A percentile compares a stretch with the other conserved stretches of the same genome.
phyloP scores from a whole-genome alignment of 2,888 invertebrate genomes.

The Drosophila suboccidentalis region DNA sequence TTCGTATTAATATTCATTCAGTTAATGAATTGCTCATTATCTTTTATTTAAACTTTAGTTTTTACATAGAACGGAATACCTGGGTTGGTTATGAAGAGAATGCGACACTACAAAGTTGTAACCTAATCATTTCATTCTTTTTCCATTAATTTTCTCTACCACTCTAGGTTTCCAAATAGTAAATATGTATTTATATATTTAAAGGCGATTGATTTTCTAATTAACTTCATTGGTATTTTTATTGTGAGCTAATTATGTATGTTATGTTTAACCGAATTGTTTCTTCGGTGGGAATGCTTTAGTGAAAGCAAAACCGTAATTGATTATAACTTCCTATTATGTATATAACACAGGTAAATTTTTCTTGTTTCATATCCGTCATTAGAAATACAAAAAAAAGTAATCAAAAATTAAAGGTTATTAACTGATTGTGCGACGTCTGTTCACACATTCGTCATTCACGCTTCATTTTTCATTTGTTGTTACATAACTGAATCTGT shows the following conservation, averaged over 20 bases:
- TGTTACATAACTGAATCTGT: constrained; percentile 8
- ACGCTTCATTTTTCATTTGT: constrained; percentile 6
- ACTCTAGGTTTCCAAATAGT: constrained; percentile 9
- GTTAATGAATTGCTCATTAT: constrained; percentile 3
- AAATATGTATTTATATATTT: constrained; percentile 18
- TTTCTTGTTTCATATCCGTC: constrained; percentile 38
- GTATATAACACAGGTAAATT: constrained; percentile 77
- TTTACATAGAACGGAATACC: constrained; percentile 5
- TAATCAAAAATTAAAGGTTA: constrained; percentile 28
- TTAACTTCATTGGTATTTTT: constrained; percentile 71
- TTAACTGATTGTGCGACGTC: constrained; percentile 24
- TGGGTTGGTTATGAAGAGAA: constrained; percentile 3
- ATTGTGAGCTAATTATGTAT: constrained; percentile 67
- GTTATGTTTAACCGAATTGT: constrained; percentile 62
- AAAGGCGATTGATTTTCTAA: constrained; percentile 59
- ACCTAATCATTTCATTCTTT: constrained; percentile 9
- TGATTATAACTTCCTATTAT: constrained; percentile 80
- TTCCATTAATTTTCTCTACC: constrained; percentile 4
- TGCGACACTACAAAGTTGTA: constrained; percentile 7
- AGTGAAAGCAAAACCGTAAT: constrained; percentile 76
- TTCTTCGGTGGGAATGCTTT: constrained; percentile 76
- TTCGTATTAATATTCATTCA: neutral
- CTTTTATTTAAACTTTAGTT: neutral
- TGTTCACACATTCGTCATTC: constrained; percentile 2
- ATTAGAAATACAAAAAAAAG: constrained; percentile 58